Evolutionary conservation across 2,888 invertebrate species (phyloP).

Genomic region (Icerya purchasi): DNA sequence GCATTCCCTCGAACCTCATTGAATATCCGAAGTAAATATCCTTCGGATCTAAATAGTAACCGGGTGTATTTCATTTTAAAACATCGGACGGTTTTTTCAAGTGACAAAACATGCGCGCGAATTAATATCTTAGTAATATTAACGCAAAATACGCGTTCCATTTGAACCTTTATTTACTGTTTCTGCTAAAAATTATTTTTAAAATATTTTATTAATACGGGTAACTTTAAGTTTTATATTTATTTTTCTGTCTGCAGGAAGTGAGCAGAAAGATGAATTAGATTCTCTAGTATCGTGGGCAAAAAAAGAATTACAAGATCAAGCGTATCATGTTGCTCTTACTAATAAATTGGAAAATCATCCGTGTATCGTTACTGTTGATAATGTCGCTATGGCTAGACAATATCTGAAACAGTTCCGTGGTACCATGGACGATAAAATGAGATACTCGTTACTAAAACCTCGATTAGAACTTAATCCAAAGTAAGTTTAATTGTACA

Average conservation of each 20-base stretch:
- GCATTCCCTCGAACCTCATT: too few relatives aligned
- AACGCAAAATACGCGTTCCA: too few relatives aligned
- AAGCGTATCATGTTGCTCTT: slow-evolving; percentile 60
- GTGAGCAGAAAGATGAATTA: slow-evolving; percentile 32
- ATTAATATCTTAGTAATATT: too few relatives aligned
- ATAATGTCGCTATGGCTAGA: slow-evolving; percentile 89
- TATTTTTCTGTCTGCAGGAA: too few relatives aligned
- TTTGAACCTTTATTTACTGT: background rate
- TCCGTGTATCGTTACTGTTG: slow-evolving; percentile 86
- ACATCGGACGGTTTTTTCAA: too few relatives aligned
- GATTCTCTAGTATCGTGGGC: slow-evolving; percentile 61
- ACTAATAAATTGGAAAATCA: slow-evolving; percentile 69
- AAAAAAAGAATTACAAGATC: slow-evolving; percentile 48
- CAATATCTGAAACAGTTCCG: slow-evolving; percentile 60
- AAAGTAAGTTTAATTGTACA: slow-evolving; percentile 34
- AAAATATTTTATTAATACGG: too few relatives aligned
- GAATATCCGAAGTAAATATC: too few relatives aligned
- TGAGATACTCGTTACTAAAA: slow-evolving; percentile 62
- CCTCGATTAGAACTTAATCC: slow-evolving; percentile 89
- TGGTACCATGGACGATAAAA: slow-evolving; percentile 57
- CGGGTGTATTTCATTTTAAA: too few relatives aligned
- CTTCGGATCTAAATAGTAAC: too few relatives aligned
- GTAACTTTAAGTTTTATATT: too few relatives aligned
- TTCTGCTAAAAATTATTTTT: background rate
- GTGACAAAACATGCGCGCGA: too few relatives aligned